Evolutionary conservation across 92 coral and sea anemone species (phyloP), one percentile per base, ranked within the genome.

Genomic region (Ricordea florida): DNA sequence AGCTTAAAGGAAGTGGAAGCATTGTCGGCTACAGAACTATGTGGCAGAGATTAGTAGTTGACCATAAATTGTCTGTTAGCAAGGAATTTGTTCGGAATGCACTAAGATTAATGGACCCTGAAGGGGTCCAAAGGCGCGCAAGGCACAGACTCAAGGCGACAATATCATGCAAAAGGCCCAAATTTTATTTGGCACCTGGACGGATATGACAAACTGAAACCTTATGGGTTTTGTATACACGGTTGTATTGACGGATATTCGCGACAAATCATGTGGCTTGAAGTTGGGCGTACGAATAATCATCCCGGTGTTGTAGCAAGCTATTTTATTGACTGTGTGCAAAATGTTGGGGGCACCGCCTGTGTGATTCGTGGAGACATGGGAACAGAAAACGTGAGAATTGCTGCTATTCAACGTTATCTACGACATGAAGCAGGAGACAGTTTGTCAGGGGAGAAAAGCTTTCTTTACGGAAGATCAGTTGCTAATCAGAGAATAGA

Each of bases 181-280:
- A 86, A 80, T 69, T 86, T 46, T 76, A 57, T 74, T 57, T 86
- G 87, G 91, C 87, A 80, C 75, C 58, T 80, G 36, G 84, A 86
- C 16, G 84, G 91, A 21, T 80, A 80, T 34, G 83, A 86, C 64
- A 80, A 86, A 76, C 72, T 85, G 44, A 85, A 83, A 76, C 89
- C 83, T 10, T 77, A 31, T 56, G 89, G 89, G 32, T 85, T 85
- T 64, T 85, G 85, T 61, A 69, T 78, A 41, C 84, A 66, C 37
- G 84, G 76, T 45, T 78, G 76, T 16, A 78, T 78, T 59, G 62
- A 78, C 48, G 76, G 84, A 35, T 78, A 78, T 57, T 78, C 84
- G 38, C 65, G 76, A 47, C 46, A 66, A 37, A 66, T 78, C 84
- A 78, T 78, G 76, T 78, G 84, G 76, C 84, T 66, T n/a, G 44